phyloP scores from a whole-genome alignment of 35 echinoderm and acorn worm genomes.

The Heliocidaris erythrogramma region DNA sequence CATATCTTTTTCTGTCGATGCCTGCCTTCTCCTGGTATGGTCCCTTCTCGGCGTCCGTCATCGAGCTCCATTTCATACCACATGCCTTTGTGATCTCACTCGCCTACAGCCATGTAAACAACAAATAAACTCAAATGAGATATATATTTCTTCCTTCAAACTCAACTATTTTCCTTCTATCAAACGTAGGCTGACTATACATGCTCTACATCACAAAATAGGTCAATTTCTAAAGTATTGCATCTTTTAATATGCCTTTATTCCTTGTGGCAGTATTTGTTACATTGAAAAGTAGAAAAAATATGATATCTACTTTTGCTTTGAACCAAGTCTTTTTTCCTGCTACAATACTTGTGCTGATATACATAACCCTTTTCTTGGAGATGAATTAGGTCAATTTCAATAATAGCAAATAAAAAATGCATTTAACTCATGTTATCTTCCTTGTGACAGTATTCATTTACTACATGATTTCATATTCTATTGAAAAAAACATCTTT shows the following conservation, averaged over 20 bases:
- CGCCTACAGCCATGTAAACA: slow-evolving; percentile 53
- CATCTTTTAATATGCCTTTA: too few relatives aligned
- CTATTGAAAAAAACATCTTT: background rate
- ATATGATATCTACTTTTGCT: too few relatives aligned
- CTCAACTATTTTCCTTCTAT: background rate
- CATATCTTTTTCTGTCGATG: slow-evolving; percentile 81
- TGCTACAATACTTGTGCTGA: too few relatives aligned
- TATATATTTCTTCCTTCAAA: background rate
- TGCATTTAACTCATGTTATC: background rate
- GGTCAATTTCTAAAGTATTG: too few relatives aligned
- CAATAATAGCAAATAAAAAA: background rate
- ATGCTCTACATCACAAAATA: too few relatives aligned
- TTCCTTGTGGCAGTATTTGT: too few relatives aligned
- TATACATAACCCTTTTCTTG: too few relatives aligned
- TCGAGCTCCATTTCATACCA: slow-evolving; percentile 84
- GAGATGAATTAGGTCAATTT: too few relatives aligned
- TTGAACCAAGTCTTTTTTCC: too few relatives aligned
- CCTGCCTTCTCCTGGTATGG: slow-evolving; percentile 73
- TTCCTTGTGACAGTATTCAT: background rate
- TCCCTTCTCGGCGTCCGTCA: slow-evolving; percentile 78
- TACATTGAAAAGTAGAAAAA: too few relatives aligned
- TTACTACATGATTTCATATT: background rate
- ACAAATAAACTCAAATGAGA: background rate
- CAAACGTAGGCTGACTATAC: too few relatives aligned
- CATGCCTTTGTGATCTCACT: slow-evolving; percentile 99